Evolutionary conservation across 2,797 vertebrate species (phyloP), one percentile per base, ranked within the genome.

Genomic region (Sciaenops ocellatus): DNA sequence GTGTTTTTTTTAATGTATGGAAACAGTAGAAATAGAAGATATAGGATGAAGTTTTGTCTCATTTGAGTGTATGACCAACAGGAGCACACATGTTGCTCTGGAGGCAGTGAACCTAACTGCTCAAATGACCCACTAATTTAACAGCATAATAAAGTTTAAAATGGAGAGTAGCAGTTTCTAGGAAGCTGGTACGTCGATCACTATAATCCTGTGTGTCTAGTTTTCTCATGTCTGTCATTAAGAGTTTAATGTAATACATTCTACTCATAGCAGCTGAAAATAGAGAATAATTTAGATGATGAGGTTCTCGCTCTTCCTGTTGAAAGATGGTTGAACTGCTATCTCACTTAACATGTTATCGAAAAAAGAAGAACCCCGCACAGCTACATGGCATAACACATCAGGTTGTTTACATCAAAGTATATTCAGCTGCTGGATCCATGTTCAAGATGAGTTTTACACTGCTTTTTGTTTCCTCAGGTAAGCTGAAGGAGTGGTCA

Each of bases 401-500:
- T 55, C 41, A 59, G 13, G 22, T 44, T 28, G 15, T 55, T 42
- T 11, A 17, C 59, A 16, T 50, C 16, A 55, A 30, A 34, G n/a
- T 13, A 28, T 28, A 10, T 52, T 75, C 26, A 66, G 9, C 38
- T 56, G 42, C 48, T 26, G 51, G 17, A 9, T 67, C 24, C 71
- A 9, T 50, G 18, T 69, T 11, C 46, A 15, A 38, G 13, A n/a
- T 47, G 28, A 78, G 17, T 38, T 38, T 78, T 34, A 60, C 69
- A 22, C 48, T 59, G 11, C n/a, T 78, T 55, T 38, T 46, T 79
- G 47, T 86, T 57, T 87, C 48, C 63, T 51, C 72, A 99, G 98
- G 98, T 44, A 99, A 99, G 92, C 94, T 99, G 92, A 99, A 99
- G 94, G 98, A 99, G 91, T 99, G 98, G 98, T 99, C 98, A 3